These are phyloP conservation scores for Drosophila kurseongensis DNA, from an alignment of 1,140 invertebrate genomes.

Conservation along the genomic window DNA sequence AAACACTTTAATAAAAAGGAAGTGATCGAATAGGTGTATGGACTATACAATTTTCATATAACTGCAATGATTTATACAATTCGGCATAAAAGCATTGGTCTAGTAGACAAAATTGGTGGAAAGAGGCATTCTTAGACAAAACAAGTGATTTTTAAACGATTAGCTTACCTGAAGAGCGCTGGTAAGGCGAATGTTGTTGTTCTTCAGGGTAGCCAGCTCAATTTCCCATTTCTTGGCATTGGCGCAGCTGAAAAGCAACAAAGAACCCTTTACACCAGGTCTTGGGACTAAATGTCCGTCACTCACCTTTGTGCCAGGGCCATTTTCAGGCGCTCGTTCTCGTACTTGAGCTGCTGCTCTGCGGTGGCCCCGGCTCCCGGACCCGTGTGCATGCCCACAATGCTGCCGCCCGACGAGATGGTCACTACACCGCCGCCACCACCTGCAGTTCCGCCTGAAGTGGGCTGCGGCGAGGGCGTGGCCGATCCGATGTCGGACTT, in stretches of 20 bases:
- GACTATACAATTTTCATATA: no score
- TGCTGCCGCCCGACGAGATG: conserved; percentile 74
- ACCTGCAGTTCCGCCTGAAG: conserved; percentile 34
- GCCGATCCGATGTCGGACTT: conserved; percentile 72
- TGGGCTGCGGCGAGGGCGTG: conserved; percentile 71
- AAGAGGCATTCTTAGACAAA: no score
- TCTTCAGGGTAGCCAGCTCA: conserved; percentile 97
- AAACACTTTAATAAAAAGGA: no score
- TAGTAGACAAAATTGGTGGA: no score
- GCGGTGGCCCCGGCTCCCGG: conserved; percentile 85
- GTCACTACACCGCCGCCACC: conserved; percentile 54
- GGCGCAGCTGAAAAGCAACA: conserved; percentile 90
- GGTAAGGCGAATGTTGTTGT: conserved; percentile 97
- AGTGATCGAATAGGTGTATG: no score
- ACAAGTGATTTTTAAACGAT: background rate
- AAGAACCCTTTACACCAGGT: background rate
- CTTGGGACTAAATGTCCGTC: background rate
- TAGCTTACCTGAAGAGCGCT: conserved; percentile 92
- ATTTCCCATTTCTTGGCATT: conserved; percentile 99
- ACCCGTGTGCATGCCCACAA: conserved; percentile 79
- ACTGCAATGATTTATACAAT: no score
- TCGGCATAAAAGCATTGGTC: no score
- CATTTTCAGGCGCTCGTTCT: conserved; percentile 97
- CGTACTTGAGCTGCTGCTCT: conserved; percentile 97
- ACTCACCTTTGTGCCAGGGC: conserved; percentile 96